Evolutionary conservation across 2,888 invertebrate species (phyloP).

Genomic region (Linnaemya vulpina): DNA sequence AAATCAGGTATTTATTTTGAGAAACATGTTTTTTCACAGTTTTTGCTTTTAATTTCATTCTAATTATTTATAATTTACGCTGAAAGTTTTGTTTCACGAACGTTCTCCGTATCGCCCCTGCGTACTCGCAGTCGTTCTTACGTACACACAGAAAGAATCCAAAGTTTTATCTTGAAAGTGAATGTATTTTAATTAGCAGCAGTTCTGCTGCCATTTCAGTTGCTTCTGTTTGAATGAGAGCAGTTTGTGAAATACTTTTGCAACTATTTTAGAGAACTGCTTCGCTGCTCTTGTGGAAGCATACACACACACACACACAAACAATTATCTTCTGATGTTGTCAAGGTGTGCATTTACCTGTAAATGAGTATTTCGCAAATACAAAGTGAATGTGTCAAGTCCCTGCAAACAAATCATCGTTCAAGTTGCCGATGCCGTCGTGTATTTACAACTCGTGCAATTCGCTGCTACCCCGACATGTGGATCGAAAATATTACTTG

Average conservation of each 20-base stretch:
- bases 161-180: slow-evolving; percentile 33
- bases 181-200: slow-evolving; percentile 51
- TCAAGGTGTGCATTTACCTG: slow-evolving; percentile 13
- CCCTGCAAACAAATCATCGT: neutral
- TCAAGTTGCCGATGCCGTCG: neutral
- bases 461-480: too few species aligned
- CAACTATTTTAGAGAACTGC: slow-evolving; percentile 15
- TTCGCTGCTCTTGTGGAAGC: neutral
- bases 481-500: too few species aligned
- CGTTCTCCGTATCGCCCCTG: neutral
- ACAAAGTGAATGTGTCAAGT: neutral
- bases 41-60: slow-evolving; percentile 26
- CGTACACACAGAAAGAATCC: neutral
- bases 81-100: slow-evolving; percentile 9
- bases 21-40: neutral
- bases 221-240: neutral
- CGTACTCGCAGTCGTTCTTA: neutral
- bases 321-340: neutral
- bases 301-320: neutral
- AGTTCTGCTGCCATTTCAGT: slow-evolving; percentile 27
- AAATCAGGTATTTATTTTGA: slow-evolving; percentile 10
- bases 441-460: too few species aligned
- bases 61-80: slow-evolving; percentile 43
- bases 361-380: neutral
- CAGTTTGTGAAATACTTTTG: slow-evolving; percentile 4